phyloP scores from a whole-genome alignment of 2,113 vertebrate species.

The Herpetotheres cachinnans region DNA sequence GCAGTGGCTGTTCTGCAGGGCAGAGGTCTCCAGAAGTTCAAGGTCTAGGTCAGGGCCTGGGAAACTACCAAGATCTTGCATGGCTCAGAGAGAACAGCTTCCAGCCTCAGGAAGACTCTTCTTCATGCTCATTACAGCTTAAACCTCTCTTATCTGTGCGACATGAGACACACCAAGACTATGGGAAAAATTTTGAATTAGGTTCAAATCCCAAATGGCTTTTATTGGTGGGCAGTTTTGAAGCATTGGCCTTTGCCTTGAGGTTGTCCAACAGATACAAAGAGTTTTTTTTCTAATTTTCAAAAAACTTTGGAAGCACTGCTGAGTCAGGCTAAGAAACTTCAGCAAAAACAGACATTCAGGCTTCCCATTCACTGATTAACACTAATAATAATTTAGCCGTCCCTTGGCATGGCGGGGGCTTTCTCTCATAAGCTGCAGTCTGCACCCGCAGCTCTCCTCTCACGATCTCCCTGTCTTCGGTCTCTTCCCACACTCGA shows the following conservation, averaged over 20 bases:
- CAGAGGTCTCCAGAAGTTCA: accelerated
- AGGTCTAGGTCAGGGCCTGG: not conserved
- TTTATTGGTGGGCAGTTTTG: not conserved
- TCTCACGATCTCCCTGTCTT: accelerated
- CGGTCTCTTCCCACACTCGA: not conserved
- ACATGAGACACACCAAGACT: not conserved
- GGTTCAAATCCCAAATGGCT: not conserved
- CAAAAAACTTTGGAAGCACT: not conserved
- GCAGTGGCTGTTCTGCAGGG: not conserved
- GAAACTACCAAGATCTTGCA: not conserved
- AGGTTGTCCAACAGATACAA: not conserved
- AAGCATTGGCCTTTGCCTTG: not conserved
- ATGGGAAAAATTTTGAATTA: accelerated
- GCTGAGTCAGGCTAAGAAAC: not conserved
- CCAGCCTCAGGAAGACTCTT: not conserved
- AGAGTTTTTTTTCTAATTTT: not conserved
- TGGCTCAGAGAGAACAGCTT: not conserved
- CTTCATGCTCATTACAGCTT: not conserved
- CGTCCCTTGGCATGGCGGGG: not conserved
- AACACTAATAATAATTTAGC: not conserved
- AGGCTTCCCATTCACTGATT: not conserved
- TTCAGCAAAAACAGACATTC: not conserved
- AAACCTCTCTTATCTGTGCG: accelerated
- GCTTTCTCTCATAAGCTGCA: not conserved
- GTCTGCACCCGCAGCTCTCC: not conserved